Conservation (phyloP, 2,888 invertebrate genomes). For the Carterocephalus palaemon region DNA sequence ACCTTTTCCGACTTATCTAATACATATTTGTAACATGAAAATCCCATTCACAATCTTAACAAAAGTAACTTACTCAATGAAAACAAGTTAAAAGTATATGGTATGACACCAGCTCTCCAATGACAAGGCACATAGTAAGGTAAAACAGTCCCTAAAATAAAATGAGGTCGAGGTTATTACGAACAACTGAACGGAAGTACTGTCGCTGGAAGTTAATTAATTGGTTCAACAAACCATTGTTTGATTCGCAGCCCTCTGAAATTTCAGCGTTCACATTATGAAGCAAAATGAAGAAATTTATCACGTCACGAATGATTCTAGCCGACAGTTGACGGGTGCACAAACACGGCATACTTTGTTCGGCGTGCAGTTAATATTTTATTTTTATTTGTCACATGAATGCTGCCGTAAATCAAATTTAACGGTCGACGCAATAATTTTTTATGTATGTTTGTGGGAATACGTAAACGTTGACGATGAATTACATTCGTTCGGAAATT, state of each 20-base stretch:
- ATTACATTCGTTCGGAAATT: slow-evolving; percentile 20
- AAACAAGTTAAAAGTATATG: slow-evolving; percentile 27
- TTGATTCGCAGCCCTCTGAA: slow-evolving; percentile 1
- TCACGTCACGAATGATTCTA: slow-evolving; percentile 6
- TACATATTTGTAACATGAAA: no score
- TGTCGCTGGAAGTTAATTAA: slow-evolving; percentile 12
- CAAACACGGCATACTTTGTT: slow-evolving; percentile 26
- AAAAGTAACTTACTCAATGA: slow-evolving; percentile 25
- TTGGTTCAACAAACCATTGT: slow-evolving; percentile 23
- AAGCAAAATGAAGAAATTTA: slow-evolving; percentile 6
- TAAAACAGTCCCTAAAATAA: slow-evolving; percentile 22
- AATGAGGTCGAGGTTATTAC: slow-evolving; percentile 19
- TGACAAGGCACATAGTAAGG: slow-evolving; percentile 17
- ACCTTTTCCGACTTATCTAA: no score
- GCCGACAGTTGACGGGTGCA: neutral
- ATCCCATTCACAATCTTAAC: no score
- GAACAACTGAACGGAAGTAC: slow-evolving; percentile 4
- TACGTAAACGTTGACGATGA: slow-evolving; percentile 19
- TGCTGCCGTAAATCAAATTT: slow-evolving; percentile 35
- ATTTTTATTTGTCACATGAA: slow-evolving; percentile 30
- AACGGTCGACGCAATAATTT: slow-evolving; percentile 29
- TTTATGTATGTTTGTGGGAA: slow-evolving; percentile 25
- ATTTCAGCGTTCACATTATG: slow-evolving; percentile 17
- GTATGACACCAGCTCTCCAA: slow-evolving; percentile 26
- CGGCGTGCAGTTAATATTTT: slow-evolving; percentile 16